These are phyloP conservation scores for Himantopus leucocephalus DNA, from an alignment of 2,113 vertebrate species.

Conservation along the genomic window DNA sequence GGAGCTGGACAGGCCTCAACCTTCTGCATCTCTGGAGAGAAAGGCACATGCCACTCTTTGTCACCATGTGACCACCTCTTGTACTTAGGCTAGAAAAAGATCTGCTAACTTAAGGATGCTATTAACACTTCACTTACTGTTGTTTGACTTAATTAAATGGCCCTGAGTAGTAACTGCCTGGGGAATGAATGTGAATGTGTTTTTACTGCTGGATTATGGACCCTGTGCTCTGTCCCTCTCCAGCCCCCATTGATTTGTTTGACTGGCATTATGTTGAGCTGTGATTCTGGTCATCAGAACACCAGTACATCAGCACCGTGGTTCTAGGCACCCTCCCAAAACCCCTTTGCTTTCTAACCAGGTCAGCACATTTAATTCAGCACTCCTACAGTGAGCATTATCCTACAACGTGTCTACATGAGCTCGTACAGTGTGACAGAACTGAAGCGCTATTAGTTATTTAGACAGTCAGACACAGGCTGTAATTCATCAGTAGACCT, in stretches of 20 bases:
- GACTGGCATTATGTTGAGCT: background rate
- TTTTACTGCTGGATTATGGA: background rate
- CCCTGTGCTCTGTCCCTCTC: background rate
- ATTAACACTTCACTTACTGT: background rate
- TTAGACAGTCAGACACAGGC: background rate
- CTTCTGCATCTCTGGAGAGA: background rate
- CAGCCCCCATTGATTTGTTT: background rate
- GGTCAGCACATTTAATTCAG: background rate
- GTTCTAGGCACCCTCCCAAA: background rate
- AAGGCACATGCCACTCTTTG: background rate
- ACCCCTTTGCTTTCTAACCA: background rate
- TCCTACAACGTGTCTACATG: background rate
- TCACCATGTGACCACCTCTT: accelerated
- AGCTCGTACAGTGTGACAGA: background rate
- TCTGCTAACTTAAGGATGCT: background rate
- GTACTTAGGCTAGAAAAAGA: background rate
- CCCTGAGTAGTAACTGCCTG: background rate
- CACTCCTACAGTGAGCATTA: background rate
- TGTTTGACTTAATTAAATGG: background rate
- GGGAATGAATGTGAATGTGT: background rate
- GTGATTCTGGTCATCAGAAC: background rate
- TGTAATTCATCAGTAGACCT: background rate
- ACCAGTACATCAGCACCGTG: background rate
- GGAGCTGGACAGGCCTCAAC: background rate
- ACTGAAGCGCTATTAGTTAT: background rate